Percentiles rank a stretch among this genome's conserved stretches.
These are phyloP conservation scores for Phylloscopus trochiloides DNA, from an alignment of 2,113 vertebrate species.

Conservation along the genomic window DNA sequence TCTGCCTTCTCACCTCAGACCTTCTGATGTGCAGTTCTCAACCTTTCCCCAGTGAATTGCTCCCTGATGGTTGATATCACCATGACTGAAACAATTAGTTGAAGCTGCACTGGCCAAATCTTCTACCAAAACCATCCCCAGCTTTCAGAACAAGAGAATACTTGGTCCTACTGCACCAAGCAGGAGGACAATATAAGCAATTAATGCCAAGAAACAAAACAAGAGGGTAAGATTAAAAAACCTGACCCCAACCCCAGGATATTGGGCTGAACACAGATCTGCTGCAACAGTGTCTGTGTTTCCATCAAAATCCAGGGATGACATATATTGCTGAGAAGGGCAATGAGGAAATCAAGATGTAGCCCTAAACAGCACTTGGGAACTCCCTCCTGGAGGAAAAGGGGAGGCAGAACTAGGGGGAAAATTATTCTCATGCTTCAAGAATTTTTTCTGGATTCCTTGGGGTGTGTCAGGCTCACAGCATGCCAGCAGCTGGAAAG, in stretches of 20 bases:
- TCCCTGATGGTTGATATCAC: not conserved
- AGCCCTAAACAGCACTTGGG: not conserved
- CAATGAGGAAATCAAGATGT: not conserved
- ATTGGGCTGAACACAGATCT: not conserved
- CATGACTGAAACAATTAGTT: not conserved
- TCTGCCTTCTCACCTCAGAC: not conserved
- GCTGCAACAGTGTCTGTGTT: not conserved
- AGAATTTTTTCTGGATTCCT: constrained; percentile 50
- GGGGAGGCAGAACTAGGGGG: not conserved
- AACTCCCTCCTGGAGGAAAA: not conserved
- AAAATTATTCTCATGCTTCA: not conserved
- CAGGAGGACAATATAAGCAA: not conserved
- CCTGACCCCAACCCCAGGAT: not conserved
- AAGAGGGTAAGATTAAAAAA: not conserved
- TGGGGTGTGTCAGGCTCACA: not conserved
- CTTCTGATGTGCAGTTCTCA: not conserved
- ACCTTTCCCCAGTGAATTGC: not conserved
- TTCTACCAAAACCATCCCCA: not conserved
- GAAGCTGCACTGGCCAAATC: not conserved
- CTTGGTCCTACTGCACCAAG: not conserved
- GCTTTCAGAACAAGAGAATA: not conserved
- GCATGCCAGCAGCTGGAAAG: not conserved
- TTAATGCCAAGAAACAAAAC: not conserved
- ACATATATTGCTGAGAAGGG: not conserved
- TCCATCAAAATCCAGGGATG: not conserved